A percentile compares a stretch with the other conserved stretches of the same genome.
phyloP scores from a whole-genome alignment of 2,888 invertebrate genomes.

The Brachyptera risi region DNA sequence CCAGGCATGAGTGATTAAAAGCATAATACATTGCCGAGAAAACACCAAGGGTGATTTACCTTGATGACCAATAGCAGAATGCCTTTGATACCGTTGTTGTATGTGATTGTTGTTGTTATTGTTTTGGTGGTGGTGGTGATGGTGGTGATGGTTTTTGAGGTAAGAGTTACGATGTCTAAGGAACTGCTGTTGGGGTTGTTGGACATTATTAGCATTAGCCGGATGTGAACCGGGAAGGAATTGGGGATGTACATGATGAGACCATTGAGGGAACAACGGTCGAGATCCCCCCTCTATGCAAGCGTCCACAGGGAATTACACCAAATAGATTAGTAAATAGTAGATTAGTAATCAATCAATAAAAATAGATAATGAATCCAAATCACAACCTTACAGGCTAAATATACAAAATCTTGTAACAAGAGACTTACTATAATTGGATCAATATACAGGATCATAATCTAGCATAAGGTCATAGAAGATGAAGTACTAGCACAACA shows the following conservation, averaged over 20 bases:
- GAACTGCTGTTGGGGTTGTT: constrained; percentile 47
- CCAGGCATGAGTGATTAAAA: constrained; percentile 24
- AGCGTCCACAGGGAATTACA: constrained; percentile 8
- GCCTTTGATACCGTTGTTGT: constrained; percentile 56
- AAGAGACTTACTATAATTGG: too few species aligned
- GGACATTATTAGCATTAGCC: constrained; percentile 48
- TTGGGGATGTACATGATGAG: constrained; percentile 91
- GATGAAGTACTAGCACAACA: too few species aligned
- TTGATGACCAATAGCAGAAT: constrained; percentile 55
- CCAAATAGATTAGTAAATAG: neutral
- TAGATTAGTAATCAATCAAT: too few species aligned
- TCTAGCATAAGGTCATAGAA: too few species aligned
- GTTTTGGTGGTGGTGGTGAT: constrained; percentile 46
- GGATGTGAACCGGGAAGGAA: constrained; percentile 89
- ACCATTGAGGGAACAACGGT: constrained; percentile 91
- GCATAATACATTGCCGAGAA: too few species aligned
- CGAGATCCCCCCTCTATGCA: constrained; percentile 53
- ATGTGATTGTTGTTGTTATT: constrained; percentile 51
- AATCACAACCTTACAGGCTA: too few species aligned
- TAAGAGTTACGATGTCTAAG: constrained; percentile 50
- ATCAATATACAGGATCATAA: too few species aligned
- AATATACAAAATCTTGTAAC: too few species aligned
- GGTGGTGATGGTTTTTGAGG: constrained; percentile 54
- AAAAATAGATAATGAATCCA: too few species aligned
- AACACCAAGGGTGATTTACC: constrained; percentile 46